Evolutionary conservation across 2,888 invertebrate genomes (phyloP), one percentile per base, ranked within the genome.

Genomic region (Brachyptera putata): DNA sequence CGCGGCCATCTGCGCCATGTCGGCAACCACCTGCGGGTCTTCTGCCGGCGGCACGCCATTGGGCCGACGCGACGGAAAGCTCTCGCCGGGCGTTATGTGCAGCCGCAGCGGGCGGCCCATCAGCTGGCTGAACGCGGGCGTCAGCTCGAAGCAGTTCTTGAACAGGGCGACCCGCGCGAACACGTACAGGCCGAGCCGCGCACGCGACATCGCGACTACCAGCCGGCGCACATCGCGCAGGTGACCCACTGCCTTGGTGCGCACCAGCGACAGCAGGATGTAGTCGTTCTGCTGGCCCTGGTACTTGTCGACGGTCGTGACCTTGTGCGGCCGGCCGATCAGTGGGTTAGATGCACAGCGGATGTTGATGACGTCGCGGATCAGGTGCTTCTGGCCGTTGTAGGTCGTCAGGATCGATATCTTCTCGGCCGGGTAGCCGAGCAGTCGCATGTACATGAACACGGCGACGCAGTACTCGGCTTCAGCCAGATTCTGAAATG

Each of bases 211-310:
- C 2, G 99, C 99, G 2, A 99, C 99, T 43, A 99, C 90, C 64
- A 99, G 83, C 71, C 99, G 89, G 7, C 99, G 83, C 1, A 98
- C 91, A 78, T 99, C 99, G 30, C 98, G 81, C 64, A 99, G 81
- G 79, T 99, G 99, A 36, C 99, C 99, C n/a, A 99, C 97, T 0
- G 95, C 92, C 71, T 88, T 88, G 0, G 98, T 98, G 64, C 97
- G 84, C 21, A 99, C 99, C 49, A 99, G 77, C 0, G 98, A 99
- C 53, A 99, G 81, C 14, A 99, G 80, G 62, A 99, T 95, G 71
- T 93, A 95, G 76, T 99, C 99, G 76, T 99, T 99, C 77, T 99
- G 99, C 72, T 99, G 99, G 60, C 99, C 99, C 73, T 99, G 99
- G 75, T 96, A 99, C 73, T 98, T 97, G 78, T 99, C 99, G 16